phyloP scores from a whole-genome alignment of 2,888 invertebrate species.

The Idaea dimidiata region DNA sequence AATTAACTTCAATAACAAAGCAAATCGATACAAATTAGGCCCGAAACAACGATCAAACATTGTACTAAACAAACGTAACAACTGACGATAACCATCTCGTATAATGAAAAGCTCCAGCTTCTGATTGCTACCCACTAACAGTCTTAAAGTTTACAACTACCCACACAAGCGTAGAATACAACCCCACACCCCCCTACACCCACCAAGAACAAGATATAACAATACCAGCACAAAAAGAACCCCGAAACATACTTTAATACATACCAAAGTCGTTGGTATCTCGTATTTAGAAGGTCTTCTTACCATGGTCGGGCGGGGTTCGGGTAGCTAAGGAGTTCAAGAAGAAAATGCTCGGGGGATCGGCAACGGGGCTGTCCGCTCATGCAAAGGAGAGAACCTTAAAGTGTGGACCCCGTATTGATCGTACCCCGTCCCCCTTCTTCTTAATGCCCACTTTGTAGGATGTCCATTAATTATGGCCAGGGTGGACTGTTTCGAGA shows the following conservation, averaged over 20 bases:
- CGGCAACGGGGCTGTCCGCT: conserved; percentile 33
- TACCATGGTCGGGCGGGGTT: conserved; percentile 47
- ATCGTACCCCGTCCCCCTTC: conserved; percentile 51
- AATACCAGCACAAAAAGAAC: conserved; percentile 36
- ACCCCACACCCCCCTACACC: conserved; percentile 44
- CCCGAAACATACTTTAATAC: conserved; percentile 28
- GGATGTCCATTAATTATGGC: conserved; percentile 72
- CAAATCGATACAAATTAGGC: conserved; percentile 37
- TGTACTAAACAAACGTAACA: conserved; percentile 60
- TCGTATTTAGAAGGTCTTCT: conserved; percentile 48
- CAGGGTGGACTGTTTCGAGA: conserved; percentile 43
- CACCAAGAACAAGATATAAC: conserved; percentile 56
- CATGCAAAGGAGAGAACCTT: conserved; percentile 49
- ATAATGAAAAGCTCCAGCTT: conserved; percentile 74
- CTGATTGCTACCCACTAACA: conserved; percentile 77
- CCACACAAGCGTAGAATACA: conserved; percentile 50
- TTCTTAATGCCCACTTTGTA: conserved; percentile 76
- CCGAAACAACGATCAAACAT: conserved; percentile 34
- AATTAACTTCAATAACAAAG: conserved; percentile 22
- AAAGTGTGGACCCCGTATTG: conserved; percentile 68
- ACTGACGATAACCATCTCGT: conserved; percentile 71
- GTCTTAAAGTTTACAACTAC: conserved; percentile 58
- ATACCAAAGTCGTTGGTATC: conserved; percentile 31
- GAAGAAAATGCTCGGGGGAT: conserved; percentile 62
- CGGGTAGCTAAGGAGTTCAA: conserved; percentile 64